Evolutionary conservation across 2,797 vertebrate genomes (phyloP), one percentile per base, ranked within the genome.

Genomic region (Lepidocolaptes lacrymiger): DNA sequence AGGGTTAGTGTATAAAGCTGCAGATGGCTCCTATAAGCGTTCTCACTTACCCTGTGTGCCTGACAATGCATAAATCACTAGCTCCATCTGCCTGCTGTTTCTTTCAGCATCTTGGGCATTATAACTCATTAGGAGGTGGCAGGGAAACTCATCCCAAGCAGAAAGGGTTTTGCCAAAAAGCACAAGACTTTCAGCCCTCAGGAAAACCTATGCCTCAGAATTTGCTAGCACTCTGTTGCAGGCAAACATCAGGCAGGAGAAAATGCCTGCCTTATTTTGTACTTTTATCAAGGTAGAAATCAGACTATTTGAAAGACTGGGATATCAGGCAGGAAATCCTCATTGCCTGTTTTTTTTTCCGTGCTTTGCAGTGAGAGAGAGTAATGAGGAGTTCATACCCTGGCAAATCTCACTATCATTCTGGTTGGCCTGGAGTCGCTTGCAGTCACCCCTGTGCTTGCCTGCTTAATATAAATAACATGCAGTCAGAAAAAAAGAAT

Each of bases 31-130:
- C 84, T 81, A 1, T 27, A 86, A 86, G 74, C 58, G 15, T 39
- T 64, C 36, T 71, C 36, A 13, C 44, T 81, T 61, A 62, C 5
- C 54, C 81, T 73, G 88, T 37, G 44, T 48, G 89, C 43, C 54
- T 0, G 0, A 23, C 11, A 5, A 41, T n/a, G 48, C 69, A 52
- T 91, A 78, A 96, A 93, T 96, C 92, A 51, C 86, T 89, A 95
- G 94, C 91, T 96, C 93, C 95, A 95, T 94, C 91, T 96, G 88
- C 67, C 78, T 95, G 85, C 85, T 54, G 4, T 68, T 91, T 74
- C 78, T 32, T 76, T 89, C 79, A 89, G 58, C 15, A 13, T 62
- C 85, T 58, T 49, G 66, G 34, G 74, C 39, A n/a, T 75, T 81
- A 27, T 71, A 80, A 85, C 52, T 91, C 79, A 43, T n/a, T 71